Evolutionary conservation across 2,888 invertebrate species (phyloP).

Genomic region (Caenorhabditis panamensis): DNA sequence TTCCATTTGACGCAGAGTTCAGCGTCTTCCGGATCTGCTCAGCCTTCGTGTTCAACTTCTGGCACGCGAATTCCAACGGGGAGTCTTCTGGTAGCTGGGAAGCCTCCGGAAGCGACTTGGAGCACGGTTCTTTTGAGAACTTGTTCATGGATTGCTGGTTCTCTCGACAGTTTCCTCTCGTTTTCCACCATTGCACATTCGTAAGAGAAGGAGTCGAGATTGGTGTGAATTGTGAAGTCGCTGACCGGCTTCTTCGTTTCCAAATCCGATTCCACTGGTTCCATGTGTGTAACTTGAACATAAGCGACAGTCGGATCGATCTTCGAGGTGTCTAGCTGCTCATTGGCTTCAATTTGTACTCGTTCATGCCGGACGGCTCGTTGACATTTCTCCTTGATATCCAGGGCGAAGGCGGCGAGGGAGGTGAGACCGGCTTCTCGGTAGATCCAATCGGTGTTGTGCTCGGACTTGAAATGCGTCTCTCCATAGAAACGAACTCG

Average conservation of each 20-base stretch:
- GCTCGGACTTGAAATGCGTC: conserved; percentile 83
- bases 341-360: conserved; percentile 70
- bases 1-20: conserved; percentile 62
- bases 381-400: conserved; percentile 62
- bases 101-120: conserved; percentile 88
- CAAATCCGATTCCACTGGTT: conserved; percentile 86
- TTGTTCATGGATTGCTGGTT: conserved; percentile 66
- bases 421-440: conserved; percentile 96
- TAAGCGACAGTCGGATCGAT: conserved; percentile 72
- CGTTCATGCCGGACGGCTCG: conserved; percentile 66
- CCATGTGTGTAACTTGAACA: conserved; percentile 95
- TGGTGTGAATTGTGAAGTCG: conserved; percentile 65
- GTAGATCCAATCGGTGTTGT: conserved; percentile 92
- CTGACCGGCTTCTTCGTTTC: conserved; percentile 70
- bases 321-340: conserved; percentile 64
- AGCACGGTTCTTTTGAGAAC: conserved; percentile 65
- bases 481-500: conserved; percentile 94
- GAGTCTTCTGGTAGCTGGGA: conserved; percentile 95
- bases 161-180: conserved; percentile 46
- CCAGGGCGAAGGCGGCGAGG: conserved; percentile 86
- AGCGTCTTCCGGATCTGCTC: conserved; percentile 71
- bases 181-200: conserved; percentile 63
- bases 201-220: conserved; percentile 61
- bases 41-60: conserved; percentile 87
- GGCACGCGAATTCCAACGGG: conserved; percentile 95